Percentiles rank a stretch among this genome's conserved stretches.
Conservation (phyloP, 2,113 vertebrate species). For the Phalacrocorax pelagicus region DNA sequence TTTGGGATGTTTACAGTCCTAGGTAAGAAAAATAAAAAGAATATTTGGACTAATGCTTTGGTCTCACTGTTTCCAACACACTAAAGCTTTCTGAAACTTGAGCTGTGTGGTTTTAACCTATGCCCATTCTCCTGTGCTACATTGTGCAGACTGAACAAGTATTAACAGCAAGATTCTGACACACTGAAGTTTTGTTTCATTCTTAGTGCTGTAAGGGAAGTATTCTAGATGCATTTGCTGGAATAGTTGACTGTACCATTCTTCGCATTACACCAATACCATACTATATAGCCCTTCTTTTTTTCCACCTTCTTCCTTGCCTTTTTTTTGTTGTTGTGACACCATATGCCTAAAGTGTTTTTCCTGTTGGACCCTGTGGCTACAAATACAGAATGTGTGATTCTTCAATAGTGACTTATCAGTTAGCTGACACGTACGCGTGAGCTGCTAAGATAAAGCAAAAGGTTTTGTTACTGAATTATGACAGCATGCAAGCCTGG, state of each 20-base stretch:
- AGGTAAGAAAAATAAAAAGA: neutral
- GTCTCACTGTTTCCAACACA: neutral
- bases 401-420: neutral
- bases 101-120: neutral
- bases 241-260: neutral
- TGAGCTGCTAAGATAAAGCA: conserved; percentile 8
- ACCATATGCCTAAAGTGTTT: neutral
- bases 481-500: neutral
- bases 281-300: neutral
- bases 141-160: too few relatives aligned
- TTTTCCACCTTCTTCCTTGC: neutral
- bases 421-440: neutral
- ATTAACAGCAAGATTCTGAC: neutral
- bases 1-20: neutral
- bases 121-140: neutral
- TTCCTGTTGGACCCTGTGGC: neutral
- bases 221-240: neutral
- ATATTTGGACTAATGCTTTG: neutral
- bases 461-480: neutral
- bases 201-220: neutral
- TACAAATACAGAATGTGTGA: neutral
- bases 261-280: neutral
- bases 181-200: neutral
- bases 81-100: neutral
- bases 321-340: neutral